phyloP scores from a whole-genome alignment of 2,797 vertebrate species.

The Darevskia mixta region DNA sequence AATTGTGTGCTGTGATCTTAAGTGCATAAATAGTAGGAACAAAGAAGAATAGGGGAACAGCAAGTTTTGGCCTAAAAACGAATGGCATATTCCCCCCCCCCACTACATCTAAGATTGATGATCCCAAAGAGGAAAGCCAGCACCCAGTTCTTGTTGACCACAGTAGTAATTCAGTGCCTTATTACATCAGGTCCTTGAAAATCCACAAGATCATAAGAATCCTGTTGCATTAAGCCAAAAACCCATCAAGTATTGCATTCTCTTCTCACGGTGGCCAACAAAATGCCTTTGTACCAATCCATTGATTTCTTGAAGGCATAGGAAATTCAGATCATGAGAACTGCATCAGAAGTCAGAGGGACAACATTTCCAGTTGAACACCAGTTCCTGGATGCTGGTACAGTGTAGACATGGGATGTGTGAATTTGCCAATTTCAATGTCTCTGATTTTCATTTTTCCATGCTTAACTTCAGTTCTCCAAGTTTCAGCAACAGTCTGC shows the following conservation, averaged over 20 bases:
- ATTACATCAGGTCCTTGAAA: neutral
- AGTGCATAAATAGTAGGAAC: conserved; percentile 15
- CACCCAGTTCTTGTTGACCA: neutral
- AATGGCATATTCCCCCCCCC: too few relatives aligned
- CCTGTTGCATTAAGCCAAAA: too few relatives aligned
- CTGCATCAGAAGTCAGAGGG: neutral
- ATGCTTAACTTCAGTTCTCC: too few relatives aligned
- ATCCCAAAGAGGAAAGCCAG: neutral
- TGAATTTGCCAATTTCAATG: too few relatives aligned
- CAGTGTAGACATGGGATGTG: neutral
- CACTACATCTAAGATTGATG: neutral
- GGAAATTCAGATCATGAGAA: neutral
- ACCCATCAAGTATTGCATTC: too few relatives aligned
- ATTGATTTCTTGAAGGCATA: neutral
- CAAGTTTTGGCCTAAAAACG: neutral
- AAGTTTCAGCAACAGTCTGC: too few relatives aligned
- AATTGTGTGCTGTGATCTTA: conserved; percentile 13
- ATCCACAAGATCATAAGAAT: neutral
- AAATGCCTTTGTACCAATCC: neutral
- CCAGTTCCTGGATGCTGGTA: neutral
- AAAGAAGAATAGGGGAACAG: neutral
- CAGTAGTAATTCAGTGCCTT: neutral
- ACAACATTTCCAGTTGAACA: neutral
- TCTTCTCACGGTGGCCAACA: too few relatives aligned
- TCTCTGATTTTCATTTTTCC: too few relatives aligned